Evolutionary conservation across 1,140 invertebrate genomes (phyloP).

Genomic region (Gryllus bimaculatus): DNA sequence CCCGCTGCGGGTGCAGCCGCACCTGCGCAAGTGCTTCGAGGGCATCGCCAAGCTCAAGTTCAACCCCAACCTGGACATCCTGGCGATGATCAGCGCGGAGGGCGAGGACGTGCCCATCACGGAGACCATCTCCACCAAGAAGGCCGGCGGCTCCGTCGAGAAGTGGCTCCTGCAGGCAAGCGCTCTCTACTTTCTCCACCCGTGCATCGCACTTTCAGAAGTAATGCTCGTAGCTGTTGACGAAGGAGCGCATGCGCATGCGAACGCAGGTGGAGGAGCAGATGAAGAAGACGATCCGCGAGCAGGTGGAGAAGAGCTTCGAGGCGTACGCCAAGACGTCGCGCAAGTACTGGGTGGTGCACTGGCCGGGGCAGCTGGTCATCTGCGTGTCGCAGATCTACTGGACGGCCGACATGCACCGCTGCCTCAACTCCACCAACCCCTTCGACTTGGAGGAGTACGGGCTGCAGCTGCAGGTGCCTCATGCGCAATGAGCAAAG

Average conservation of each 20-base stretch:
- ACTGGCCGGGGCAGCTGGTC: slow-evolving; percentile 84
- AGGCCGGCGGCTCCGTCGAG: slow-evolving; percentile 80
- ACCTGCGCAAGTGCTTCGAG: slow-evolving; percentile 88
- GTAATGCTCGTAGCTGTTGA: background rate
- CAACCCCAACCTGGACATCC: slow-evolving; percentile 65
- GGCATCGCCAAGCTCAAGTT: slow-evolving; percentile 63
- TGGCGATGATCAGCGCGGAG: slow-evolving; percentile 77
- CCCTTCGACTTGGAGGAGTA: slow-evolving; percentile 44
- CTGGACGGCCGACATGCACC: slow-evolving; percentile 75
- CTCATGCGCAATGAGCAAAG: too few species aligned
- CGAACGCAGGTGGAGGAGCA: slow-evolving; percentile 61
- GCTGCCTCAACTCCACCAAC: slow-evolving; percentile 49
- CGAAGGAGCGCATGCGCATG: slow-evolving; percentile 16
- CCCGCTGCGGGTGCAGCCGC: slow-evolving; percentile 75
- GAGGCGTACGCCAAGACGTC: slow-evolving; percentile 53
- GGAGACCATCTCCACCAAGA: slow-evolving; percentile 60
- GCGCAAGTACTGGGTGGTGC: slow-evolving; percentile 64
- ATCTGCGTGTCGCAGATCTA: slow-evolving; percentile 80
- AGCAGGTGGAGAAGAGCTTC: slow-evolving; percentile 61
- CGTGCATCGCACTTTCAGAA: background rate
- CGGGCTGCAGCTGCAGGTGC: slow-evolving; percentile 34
- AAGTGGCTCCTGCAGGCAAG: slow-evolving; percentile 74
- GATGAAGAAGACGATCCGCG: slow-evolving; percentile 66
- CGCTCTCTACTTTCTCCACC: slow-evolving; percentile 7
- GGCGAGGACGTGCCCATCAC: slow-evolving; percentile 66